phyloP scores from a whole-genome alignment of 2,113 vertebrate genomes.

The Empidonax alnorum region DNA sequence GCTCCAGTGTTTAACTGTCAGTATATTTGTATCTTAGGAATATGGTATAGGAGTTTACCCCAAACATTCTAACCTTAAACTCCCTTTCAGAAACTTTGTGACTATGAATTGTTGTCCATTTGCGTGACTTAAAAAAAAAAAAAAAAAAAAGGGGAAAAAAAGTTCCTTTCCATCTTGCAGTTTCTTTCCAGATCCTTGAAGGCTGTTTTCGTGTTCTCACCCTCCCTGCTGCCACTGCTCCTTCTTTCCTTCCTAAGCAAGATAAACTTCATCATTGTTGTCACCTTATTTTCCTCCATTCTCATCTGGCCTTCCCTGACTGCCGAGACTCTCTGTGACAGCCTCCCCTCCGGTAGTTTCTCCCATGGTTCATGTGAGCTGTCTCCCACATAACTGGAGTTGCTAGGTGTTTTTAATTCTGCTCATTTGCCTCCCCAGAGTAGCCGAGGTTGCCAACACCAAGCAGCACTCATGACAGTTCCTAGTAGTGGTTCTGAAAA shows the following conservation, averaged over 20 bases:
- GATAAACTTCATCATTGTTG: background rate
- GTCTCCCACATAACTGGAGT: background rate
- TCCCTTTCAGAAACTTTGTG: background rate
- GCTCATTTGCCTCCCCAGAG: background rate
- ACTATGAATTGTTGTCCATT: background rate
- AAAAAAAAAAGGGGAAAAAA: too few species aligned
- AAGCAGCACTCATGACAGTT: background rate
- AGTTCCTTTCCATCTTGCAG: background rate
- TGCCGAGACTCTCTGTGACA: background rate
- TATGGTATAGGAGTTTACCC: background rate
- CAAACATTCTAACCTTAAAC: background rate
- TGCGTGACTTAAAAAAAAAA: background rate
- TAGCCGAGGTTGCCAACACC: background rate
- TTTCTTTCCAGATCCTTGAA: background rate
- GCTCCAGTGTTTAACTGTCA: background rate
- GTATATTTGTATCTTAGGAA: background rate
- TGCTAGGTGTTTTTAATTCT: background rate
- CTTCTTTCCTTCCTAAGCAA: background rate
- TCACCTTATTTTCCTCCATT: background rate
- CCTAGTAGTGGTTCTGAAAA: background rate
- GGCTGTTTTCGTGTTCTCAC: background rate
- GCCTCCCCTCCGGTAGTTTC: background rate
- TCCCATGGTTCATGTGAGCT: accelerated
- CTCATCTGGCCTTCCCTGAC: background rate
- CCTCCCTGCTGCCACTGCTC: background rate